Evolutionary conservation across 2,888 invertebrate genomes (phyloP).

Genomic region (Epinotia demarniana): DNA sequence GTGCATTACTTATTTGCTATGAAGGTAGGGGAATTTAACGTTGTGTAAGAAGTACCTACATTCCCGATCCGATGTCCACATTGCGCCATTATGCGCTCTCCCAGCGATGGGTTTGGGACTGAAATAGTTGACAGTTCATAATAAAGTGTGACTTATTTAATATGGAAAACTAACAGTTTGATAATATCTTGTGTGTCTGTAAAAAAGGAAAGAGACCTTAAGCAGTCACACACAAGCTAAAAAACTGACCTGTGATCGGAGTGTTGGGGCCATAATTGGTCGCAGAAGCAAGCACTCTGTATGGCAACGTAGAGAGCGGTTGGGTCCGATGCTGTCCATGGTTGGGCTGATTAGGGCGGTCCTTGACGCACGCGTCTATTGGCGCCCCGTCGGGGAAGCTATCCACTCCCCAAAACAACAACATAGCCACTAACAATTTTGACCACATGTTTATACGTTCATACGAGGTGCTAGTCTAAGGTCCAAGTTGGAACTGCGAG

Average conservation of each 20-base stretch:
- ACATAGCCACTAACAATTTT: constrained; percentile 63
- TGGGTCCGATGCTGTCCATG: constrained; percentile 90
- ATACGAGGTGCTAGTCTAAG: constrained; percentile 52
- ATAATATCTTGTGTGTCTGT: too few species aligned
- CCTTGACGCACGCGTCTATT: constrained; percentile 91
- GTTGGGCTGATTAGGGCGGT: constrained; percentile 90
- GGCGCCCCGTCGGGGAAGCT: constrained; percentile 93
- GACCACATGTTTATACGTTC: constrained; percentile 58
- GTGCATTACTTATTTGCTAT: too few species aligned
- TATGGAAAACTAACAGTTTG: too few species aligned
- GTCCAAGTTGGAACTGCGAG: constrained; percentile 68
- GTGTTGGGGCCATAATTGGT: constrained; percentile 87
- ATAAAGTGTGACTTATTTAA: too few species aligned
- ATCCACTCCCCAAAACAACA: constrained; percentile 68
- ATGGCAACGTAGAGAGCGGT: constrained; percentile 86
- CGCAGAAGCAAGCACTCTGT: constrained; percentile 87
- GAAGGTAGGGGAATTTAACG: too few species aligned
- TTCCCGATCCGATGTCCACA: too few species aligned
- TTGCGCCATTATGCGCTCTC: too few species aligned
- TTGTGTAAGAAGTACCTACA: too few species aligned
- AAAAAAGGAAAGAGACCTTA: too few species aligned
- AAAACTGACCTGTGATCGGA: constrained; percentile 86
- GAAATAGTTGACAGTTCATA: too few species aligned
- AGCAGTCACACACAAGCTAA: too few species aligned
- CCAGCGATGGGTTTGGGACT: too few species aligned